phyloP scores from a whole-genome alignment of 2,113 vertebrate species.

The Murina feae region DNA sequence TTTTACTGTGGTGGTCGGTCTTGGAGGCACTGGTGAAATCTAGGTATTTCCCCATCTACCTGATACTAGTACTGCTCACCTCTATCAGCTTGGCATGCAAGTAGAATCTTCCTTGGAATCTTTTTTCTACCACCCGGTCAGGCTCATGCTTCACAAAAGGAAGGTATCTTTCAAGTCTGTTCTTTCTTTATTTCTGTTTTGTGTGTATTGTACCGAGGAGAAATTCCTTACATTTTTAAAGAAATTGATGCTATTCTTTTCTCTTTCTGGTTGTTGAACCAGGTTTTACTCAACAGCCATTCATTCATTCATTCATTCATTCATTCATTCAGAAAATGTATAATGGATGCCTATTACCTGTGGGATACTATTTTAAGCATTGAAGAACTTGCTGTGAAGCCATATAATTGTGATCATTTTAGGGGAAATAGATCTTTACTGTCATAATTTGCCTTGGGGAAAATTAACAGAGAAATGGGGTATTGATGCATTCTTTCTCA shows the following conservation, averaged over 20 bases:
- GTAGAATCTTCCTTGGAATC: neutral
- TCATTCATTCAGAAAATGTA: neutral
- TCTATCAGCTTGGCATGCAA: neutral
- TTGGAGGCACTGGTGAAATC: neutral
- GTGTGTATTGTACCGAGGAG: neutral
- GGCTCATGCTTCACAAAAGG: neutral
- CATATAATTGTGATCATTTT: neutral
- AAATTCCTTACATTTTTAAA: constrained; percentile 4
- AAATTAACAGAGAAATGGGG: neutral
- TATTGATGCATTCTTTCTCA: neutral
- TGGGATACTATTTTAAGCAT: neutral
- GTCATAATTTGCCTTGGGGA: neutral
- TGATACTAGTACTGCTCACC: neutral
- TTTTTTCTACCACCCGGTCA: neutral
- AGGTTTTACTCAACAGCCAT: neutral
- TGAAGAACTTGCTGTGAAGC: neutral
- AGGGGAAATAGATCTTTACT: neutral
- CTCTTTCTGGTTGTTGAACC: neutral
- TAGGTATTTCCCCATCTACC: neutral
- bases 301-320: neutral
- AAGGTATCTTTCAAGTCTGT: neutral
- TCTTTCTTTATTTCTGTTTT: neutral
- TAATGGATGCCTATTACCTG: neutral
- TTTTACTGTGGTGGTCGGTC: neutral
- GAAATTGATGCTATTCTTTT: neutral